Percentiles rank a stretch among this genome's conserved stretches.
These are phyloP conservation scores for Conus canariensis DNA, from an alignment of 2,888 invertebrate genomes.

Conservation along the genomic window DNA sequence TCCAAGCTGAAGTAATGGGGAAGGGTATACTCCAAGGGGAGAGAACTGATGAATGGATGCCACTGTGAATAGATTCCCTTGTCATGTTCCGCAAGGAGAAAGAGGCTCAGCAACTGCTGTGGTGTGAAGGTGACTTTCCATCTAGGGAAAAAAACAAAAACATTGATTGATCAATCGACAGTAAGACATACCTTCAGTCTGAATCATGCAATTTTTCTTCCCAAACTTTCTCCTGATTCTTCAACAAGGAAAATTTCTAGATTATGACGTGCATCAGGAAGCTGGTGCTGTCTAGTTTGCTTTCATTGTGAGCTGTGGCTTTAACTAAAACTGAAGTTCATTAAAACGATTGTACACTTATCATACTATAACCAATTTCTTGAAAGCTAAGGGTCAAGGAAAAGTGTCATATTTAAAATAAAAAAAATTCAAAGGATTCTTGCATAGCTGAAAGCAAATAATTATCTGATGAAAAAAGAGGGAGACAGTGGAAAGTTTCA, in stretches of 20 bases:
- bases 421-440: no score
- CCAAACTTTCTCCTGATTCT: no score
- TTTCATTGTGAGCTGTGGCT: neutral
- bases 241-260: no score
- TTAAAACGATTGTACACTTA: neutral
- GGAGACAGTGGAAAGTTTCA: no score
- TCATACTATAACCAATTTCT: no score
- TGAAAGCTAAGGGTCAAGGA: no score
- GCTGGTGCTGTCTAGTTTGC: neutral
- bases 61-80: conserved; percentile 76
- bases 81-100: conserved; percentile 86
- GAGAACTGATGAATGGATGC: conserved; percentile 69
- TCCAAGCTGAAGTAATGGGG: conserved; percentile 65
- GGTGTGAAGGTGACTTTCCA: conserved; percentile 79
- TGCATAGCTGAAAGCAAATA: no score
- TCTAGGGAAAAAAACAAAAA: conserved; percentile 49
- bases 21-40: conserved; percentile 79
- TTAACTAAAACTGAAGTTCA: neutral
- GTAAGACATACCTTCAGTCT: no score
- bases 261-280: no score
- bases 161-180: neutral
- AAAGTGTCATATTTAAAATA: no score
- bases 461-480: no score
- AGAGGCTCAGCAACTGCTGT: conserved; percentile 86
- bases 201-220: no score